phyloP scores from a whole-genome alignment of 2,113 vertebrate species.

The Charina bottae region DNA sequence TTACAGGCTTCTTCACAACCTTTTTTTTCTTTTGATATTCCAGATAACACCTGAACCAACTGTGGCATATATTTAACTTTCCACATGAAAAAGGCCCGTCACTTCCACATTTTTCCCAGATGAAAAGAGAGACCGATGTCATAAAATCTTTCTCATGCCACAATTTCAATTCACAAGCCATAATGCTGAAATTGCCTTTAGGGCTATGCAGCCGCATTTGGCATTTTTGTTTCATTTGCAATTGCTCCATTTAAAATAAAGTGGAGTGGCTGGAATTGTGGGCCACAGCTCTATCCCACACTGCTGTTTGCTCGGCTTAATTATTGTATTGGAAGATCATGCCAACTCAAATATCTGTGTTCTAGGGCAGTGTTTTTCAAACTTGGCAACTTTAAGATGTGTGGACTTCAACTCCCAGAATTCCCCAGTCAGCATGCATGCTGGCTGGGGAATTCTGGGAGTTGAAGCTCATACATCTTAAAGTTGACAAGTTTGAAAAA shows the following conservation, averaged over 20 bases:
- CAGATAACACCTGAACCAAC: neutral
- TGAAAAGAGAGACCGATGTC: neutral
- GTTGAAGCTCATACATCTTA: neutral
- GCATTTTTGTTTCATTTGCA: neutral
- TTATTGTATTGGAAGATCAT: neutral
- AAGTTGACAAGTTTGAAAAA: neutral
- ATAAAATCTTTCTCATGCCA: neutral
- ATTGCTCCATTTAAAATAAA: neutral
- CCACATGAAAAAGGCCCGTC: slow-evolving; percentile 8
- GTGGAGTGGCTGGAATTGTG: neutral
- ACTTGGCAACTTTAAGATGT: neutral
- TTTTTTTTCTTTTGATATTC: neutral
- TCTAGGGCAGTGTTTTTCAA: neutral
- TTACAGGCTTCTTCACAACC: neutral
- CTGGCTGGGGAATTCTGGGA: neutral
- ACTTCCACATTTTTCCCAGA: neutral
- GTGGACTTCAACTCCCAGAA: neutral
- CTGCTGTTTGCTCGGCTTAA: neutral
- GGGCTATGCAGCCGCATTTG: neutral
- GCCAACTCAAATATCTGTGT: neutral
- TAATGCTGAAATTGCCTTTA: neutral
- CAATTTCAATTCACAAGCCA: neutral
- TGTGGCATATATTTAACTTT: neutral
- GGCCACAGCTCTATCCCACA: neutral
- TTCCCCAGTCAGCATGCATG: neutral